phyloP scores from a whole-genome alignment of 2,888 invertebrate genomes.

The Dryococelus australis region DNA sequence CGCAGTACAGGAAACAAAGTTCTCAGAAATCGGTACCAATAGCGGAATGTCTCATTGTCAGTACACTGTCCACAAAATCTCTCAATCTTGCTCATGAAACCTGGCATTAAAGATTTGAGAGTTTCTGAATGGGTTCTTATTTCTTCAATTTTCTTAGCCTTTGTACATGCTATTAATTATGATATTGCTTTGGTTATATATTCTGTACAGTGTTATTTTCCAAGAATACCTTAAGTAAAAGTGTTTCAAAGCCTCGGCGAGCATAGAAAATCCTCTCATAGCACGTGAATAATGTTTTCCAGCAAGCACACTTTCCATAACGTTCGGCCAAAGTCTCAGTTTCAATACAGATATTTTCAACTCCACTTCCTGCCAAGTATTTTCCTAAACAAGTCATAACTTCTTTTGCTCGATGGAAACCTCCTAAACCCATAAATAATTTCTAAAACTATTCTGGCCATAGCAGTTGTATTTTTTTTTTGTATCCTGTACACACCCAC shows the following conservation, averaged over 20 bases:
- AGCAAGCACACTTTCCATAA: not conserved
- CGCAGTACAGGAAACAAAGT: conserved; percentile 10
- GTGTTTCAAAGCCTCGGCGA: not conserved
- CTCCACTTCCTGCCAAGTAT: too few relatives aligned
- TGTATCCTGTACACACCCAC: not conserved
- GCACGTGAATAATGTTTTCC: not conserved
- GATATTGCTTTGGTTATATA: too few relatives aligned
- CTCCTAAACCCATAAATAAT: too few relatives aligned
- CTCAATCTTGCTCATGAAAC: not conserved
- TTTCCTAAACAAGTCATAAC: not conserved
- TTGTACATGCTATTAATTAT: not conserved
- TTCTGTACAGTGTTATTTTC: not conserved
- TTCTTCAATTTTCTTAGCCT: not conserved
- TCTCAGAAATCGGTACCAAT: not conserved
- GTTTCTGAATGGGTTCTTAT: not conserved
- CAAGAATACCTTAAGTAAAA: not conserved
- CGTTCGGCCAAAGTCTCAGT: not conserved
- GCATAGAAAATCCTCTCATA: not conserved
- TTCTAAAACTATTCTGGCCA: too few relatives aligned
- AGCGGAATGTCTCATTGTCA: not conserved
- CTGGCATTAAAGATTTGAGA: not conserved
- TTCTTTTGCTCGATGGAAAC: not conserved
- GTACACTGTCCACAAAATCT: not conserved
- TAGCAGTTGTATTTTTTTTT: too few relatives aligned
- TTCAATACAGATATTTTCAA: not conserved